Percentiles rank a stretch among this genome's conserved stretches.
Conservation (phyloP, 2,113 vertebrate species). For the Syngnathoides biaculeatus region DNA sequence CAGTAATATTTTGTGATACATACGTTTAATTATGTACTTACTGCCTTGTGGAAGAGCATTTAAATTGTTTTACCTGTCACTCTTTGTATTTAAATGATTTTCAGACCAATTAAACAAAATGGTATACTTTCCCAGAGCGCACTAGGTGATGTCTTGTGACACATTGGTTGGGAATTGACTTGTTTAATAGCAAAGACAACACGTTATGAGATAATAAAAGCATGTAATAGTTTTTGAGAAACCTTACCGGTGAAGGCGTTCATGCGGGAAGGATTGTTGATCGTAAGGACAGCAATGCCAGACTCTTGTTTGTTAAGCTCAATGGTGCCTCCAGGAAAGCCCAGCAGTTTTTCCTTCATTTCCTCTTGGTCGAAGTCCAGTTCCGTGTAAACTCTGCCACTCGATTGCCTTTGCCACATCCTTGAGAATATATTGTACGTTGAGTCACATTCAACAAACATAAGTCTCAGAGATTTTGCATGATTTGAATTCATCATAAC, state of each 20-base stretch:
- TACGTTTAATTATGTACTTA: too few relatives aligned
- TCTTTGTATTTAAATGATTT: too few relatives aligned
- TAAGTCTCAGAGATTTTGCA: neutral
- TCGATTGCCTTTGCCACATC: slow-evolving; percentile 56
- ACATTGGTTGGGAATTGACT: too few relatives aligned
- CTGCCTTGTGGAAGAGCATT: too few relatives aligned
- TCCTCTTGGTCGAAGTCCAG: slow-evolving; percentile 74
- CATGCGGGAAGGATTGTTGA: slow-evolving; percentile 87
- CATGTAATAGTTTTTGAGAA: neutral
- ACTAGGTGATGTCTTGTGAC: too few relatives aligned
- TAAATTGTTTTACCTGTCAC: too few relatives aligned
- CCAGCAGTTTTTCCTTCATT: slow-evolving; percentile 76
- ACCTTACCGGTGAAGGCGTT: slow-evolving; percentile 91
- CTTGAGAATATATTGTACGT: slow-evolving; percentile 14
- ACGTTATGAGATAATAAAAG: neutral
- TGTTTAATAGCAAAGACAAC: neutral
- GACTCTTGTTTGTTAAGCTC: slow-evolving; percentile 79
- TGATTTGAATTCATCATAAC: neutral
- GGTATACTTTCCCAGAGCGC: too few relatives aligned
- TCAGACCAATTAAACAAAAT: too few relatives aligned
- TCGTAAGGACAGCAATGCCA: slow-evolving; percentile 83
- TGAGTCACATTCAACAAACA: neutral
- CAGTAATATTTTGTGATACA: too few relatives aligned
- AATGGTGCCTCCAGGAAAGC: slow-evolving; percentile 84
- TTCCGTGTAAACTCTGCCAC: slow-evolving; percentile 64